Conservation (phyloP, 2,113 vertebrate genomes). For the Pungitius pungitius region DNA sequence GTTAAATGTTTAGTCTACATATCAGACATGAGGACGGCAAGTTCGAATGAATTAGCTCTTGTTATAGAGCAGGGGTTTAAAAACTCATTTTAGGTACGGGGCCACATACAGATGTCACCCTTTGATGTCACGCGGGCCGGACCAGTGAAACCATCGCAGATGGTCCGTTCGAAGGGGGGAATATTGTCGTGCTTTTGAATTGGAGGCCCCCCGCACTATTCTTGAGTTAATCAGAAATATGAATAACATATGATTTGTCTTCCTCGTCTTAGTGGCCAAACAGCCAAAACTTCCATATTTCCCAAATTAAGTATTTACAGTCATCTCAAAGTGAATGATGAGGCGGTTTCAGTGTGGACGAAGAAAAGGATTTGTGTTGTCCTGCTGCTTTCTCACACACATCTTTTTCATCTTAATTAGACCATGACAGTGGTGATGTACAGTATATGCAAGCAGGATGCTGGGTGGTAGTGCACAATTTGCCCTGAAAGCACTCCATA, state of each 20-base stretch:
- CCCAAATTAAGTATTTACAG: neutral
- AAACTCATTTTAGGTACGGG: no score
- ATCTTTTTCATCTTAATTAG: conserved; percentile 75
- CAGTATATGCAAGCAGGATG: conserved; percentile 50
- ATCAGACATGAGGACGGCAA: no score
- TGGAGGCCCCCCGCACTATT: neutral
- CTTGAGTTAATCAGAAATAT: neutral
- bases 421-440: conserved; percentile 71
- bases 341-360: neutral
- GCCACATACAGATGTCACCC: no score
- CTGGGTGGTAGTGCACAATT: conserved; percentile 56
- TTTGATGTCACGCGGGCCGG: no score
- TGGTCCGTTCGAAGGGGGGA: no score
- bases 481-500: conserved; percentile 75
- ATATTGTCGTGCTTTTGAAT: no score
- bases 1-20: no score
- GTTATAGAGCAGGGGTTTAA: no score
- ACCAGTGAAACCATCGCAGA: no score
- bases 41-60: no score
- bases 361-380: conserved; percentile 22
- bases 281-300: neutral
- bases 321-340: conserved; percentile 10
- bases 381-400: conserved; percentile 34
- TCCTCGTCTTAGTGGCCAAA: neutral
- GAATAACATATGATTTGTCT: neutral